These are phyloP conservation scores for Melieria omissa DNA, from an alignment of 2,888 invertebrate species.

Conservation along the genomic window DNA sequence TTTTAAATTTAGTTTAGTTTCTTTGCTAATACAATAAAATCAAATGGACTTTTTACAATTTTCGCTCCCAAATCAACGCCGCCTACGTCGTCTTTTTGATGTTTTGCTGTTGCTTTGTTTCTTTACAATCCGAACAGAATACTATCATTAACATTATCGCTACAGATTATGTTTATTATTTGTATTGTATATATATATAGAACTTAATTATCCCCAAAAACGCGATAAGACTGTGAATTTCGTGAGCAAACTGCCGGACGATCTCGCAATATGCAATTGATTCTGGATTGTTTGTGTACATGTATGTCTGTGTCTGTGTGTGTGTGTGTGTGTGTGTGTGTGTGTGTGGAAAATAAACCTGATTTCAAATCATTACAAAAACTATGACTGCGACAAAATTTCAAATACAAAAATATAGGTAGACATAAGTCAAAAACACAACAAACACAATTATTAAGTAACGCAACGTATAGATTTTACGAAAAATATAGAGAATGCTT, in stretches of 20 bases:
- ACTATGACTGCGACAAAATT: conserved; percentile 24
- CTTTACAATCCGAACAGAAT: no score
- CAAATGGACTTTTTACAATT: conserved; percentile 21
- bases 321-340: background rate
- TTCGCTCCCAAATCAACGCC: background rate
- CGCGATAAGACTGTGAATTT: no score
- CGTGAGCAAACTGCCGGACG: no score
- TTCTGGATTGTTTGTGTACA: no score
- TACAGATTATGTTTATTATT: no score
- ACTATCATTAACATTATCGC: no score
- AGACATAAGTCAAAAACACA: conserved; percentile 42
- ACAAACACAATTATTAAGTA: conserved; percentile 52
- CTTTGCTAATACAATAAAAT: conserved; percentile 12
- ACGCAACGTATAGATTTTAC: conserved; percentile 47
- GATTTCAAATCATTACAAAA: background rate
- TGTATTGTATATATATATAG: no score
- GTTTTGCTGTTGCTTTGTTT: no score
- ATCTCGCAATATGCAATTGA: no score
- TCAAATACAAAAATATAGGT: conserved; percentile 37
- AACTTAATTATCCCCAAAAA: no score
- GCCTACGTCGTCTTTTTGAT: no score
- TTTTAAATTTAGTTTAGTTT: conserved; percentile 22
- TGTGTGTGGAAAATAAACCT: conserved; percentile 10
- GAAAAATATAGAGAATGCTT: conserved; percentile 41
- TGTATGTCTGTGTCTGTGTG: background rate